Conservation (phyloP, 2,797 vertebrate genomes). For the Rousettus madagascariensis region DNA sequence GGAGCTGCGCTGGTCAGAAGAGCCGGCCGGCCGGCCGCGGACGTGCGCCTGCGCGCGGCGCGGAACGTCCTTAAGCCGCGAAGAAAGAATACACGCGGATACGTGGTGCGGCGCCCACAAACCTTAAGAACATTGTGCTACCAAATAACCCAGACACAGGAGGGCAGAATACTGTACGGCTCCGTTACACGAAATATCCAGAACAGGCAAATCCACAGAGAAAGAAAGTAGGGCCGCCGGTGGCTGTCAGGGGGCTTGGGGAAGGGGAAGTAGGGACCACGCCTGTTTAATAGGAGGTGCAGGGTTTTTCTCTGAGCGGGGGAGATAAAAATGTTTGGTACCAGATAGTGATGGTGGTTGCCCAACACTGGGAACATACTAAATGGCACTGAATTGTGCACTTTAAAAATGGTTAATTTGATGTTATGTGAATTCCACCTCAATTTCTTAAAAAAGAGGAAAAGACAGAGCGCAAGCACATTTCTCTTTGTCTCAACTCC, state of each 20-base stretch:
- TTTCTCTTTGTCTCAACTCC: background rate
- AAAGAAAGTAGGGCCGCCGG: too few relatives aligned
- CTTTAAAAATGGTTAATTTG: background rate
- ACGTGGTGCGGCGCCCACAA: accelerated
- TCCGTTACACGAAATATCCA: background rate
- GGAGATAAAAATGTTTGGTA: background rate
- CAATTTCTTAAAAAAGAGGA: background rate
- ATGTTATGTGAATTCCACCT: background rate
- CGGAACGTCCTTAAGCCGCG: accelerated
- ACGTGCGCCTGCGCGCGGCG: accelerated
- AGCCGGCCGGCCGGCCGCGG: accelerated
- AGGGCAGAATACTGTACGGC: accelerated
- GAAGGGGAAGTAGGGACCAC: too few relatives aligned
- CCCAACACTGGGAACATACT: too few relatives aligned
- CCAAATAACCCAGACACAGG: background rate
- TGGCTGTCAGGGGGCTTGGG: background rate
- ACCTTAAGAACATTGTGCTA: accelerated
- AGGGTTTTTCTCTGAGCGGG: background rate
- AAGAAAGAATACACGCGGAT: accelerated
- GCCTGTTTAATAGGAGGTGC: background rate
- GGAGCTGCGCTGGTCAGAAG: accelerated
- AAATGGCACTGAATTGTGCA: background rate
- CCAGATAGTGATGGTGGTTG: background rate
- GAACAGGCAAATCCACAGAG: accelerated
- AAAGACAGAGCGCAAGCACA: background rate